Conservation (phyloP, 1,140 invertebrate genomes). For the Trypoxylus dichotomus region DNA sequence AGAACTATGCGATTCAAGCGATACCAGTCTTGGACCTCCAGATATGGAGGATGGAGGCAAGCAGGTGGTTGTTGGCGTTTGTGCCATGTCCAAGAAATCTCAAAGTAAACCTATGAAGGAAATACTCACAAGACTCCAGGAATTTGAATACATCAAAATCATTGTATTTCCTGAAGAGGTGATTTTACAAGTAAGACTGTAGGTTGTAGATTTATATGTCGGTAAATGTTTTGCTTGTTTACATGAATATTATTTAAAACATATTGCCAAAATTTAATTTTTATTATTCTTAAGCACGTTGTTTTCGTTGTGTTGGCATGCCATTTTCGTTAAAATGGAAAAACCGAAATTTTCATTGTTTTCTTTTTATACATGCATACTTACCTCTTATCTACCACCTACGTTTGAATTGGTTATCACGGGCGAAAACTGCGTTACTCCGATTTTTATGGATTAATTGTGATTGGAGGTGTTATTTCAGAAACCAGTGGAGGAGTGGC, state of each 20-base stretch:
- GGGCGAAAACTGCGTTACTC: not conserved
- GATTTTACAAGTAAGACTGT: constrained; percentile 75
- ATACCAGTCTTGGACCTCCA: constrained; percentile 59
- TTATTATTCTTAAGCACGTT: constrained; percentile 18
- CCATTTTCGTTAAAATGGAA: not conserved
- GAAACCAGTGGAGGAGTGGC: constrained; percentile 97
- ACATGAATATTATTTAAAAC: constrained; percentile 13
- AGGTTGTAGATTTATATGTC: constrained; percentile 30
- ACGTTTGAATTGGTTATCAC: constrained; percentile 5
- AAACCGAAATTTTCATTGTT: constrained; percentile 11
- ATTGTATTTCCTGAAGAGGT: constrained; percentile 92
- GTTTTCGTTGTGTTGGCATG: constrained; percentile 16
- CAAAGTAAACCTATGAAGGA: constrained; percentile 99
- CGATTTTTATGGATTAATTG: not conserved
- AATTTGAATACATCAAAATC: constrained; percentile 96
- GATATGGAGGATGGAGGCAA: constrained; percentile 63
- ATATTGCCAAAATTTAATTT: not conserved
- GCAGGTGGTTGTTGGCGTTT: constrained; percentile 93
- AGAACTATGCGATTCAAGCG: constrained; percentile 65
- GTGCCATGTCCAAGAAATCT: constrained; percentile 98
- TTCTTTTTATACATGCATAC: not conserved
- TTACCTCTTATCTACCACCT: constrained; percentile 25
- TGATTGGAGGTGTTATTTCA: constrained; percentile 54
- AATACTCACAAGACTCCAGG: constrained; percentile 90
- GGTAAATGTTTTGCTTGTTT: constrained; percentile 27